Evolutionary conservation across 2,888 invertebrate species (phyloP).

Genomic region (Didymodactylos carnosus): DNA sequence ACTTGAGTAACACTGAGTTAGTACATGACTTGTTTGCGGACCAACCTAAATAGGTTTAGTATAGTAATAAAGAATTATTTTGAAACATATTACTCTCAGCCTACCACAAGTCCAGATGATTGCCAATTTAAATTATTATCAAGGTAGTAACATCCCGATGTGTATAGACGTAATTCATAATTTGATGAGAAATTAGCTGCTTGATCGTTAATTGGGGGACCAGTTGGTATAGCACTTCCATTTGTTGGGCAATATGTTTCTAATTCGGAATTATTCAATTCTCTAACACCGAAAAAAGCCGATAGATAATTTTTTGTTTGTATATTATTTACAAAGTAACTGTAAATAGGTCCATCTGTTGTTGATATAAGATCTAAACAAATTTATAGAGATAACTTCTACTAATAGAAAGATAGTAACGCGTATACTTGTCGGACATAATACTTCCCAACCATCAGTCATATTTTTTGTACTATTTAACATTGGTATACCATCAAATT

Average conservation of each 20-base stretch:
- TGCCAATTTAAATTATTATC: not conserved
- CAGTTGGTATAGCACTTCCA: not conserved
- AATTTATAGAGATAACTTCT: too few species aligned
- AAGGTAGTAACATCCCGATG: constrained; percentile 12
- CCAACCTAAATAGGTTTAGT: constrained; percentile 18
- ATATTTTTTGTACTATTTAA: not conserved
- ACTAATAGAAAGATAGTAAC: too few species aligned
- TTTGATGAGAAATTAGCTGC: not conserved
- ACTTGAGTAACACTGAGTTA: constrained; percentile 23
- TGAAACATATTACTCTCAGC: too few species aligned
- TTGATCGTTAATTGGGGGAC: not conserved
- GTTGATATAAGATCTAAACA: too few species aligned
- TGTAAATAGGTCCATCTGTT: not conserved
- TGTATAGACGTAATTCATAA: constrained; percentile 5
- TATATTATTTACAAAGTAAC: not conserved
- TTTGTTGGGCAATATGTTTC: not conserved
- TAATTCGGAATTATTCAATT: not conserved
- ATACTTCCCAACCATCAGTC: not conserved
- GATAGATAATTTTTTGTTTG: not conserved
- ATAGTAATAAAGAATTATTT: not conserved
- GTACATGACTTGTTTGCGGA: constrained; percentile 17
- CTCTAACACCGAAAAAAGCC: constrained; percentile 1
- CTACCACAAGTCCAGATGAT: not conserved
- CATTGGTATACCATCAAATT: not conserved
- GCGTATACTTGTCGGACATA: not conserved